Percentiles rank a stretch among this genome's conserved stretches.
Evolutionary conservation across 2,888 invertebrate species (phyloP).

Genomic region (Frankliniella intonsa): DNA sequence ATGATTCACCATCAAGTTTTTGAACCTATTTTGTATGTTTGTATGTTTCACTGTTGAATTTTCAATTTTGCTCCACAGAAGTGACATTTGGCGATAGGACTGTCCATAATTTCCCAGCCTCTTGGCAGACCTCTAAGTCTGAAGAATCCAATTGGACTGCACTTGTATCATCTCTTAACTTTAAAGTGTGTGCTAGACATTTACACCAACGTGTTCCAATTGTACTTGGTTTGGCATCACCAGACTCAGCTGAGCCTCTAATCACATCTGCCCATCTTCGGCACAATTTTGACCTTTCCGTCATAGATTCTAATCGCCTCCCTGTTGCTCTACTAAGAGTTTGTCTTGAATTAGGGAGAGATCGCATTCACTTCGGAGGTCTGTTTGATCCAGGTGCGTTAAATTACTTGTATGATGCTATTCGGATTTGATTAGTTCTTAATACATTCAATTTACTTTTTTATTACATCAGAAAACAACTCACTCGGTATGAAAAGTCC

Average conservation of each 20-base stretch:
- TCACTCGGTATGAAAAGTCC: not conserved
- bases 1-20: not conserved
- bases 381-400: not conserved
- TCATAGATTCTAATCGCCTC: not conserved
- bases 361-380: slow-evolving; percentile 1
- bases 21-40: not conserved
- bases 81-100: slow-evolving; percentile 35
- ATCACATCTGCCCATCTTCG: not conserved
- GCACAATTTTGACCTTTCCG: not conserved
- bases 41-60: not conserved
- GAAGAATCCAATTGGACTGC: slow-evolving; percentile 28
- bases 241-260: not conserved
- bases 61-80: slow-evolving; percentile 31
- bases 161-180: slow-evolving; percentile 30
- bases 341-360: not conserved
- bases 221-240: slow-evolving; percentile 22
- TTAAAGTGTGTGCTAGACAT: slow-evolving; percentile 34
- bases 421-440: not conserved
- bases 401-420: too few relatives aligned
- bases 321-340: not conserved
- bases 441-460: not conserved
- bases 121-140: not conserved
- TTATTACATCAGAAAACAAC: not conserved
- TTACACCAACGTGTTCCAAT: slow-evolving; percentile 35
- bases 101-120: slow-evolving; percentile 30